These are phyloP conservation scores for Leptobrachium ailaonicum DNA, from an alignment of 2,113 vertebrate species.

Conservation along the genomic window DNA sequence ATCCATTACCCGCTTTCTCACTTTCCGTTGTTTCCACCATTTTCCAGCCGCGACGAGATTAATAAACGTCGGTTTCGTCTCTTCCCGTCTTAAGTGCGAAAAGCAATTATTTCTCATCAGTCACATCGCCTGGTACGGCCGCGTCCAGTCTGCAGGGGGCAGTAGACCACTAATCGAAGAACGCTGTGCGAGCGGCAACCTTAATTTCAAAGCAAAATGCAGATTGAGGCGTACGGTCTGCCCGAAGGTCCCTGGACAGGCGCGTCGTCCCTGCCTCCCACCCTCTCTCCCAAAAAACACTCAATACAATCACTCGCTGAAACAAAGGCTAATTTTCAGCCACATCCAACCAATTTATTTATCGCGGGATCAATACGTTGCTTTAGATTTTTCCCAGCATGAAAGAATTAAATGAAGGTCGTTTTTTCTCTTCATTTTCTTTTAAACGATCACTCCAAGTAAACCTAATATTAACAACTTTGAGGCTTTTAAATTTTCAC, in stretches of 20 bases:
- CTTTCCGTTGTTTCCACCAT: no score
- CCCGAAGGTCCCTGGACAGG: neutral
- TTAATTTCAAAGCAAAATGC: conserved; percentile 1
- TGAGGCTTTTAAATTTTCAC: conserved; percentile 4
- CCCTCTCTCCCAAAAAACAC: neutral
- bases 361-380: conserved; percentile 3
- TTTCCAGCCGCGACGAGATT: no score
- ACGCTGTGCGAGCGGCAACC: neutral
- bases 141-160: conserved; percentile 9
- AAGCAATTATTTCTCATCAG: neutral
- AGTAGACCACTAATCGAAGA: neutral
- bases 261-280: neutral
- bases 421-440: neutral
- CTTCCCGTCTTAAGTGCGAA: no score
- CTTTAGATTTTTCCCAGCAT: neutral
- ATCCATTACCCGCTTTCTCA: no score
- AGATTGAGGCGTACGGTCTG: neutral
- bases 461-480: neutral
- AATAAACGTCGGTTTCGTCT: no score
- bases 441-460: neutral
- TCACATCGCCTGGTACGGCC: neutral
- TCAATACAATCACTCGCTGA: conserved; percentile 1
- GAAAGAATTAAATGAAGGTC: conserved; percentile 25
- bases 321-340: conserved; percentile 18
- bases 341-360: conserved; percentile 15